phyloP scores from a whole-genome alignment of 2,888 invertebrate genomes.

The Spisula subtruncata region DNA sequence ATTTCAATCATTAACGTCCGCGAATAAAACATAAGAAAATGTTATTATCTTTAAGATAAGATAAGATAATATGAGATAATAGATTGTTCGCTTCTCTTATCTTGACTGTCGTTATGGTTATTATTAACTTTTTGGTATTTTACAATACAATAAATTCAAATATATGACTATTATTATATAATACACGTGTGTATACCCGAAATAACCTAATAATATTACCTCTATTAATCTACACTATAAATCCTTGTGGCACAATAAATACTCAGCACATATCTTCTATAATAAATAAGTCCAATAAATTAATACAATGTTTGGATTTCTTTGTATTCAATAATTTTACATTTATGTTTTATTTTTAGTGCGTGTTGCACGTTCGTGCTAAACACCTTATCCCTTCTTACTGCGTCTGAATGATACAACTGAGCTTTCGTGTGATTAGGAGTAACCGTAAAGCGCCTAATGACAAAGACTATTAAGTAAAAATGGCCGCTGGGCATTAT shows the following conservation, averaged over 20 bases:
- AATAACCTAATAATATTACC: not conserved
- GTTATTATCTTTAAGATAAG: too few species aligned
- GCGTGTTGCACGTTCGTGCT: not conserved
- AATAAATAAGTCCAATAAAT: not conserved
- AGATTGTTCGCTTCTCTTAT: too few species aligned
- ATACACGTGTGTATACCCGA: too few species aligned
- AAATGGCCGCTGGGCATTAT: conserved; percentile 42
- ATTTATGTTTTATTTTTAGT: not conserved
- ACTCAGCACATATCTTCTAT: conserved; percentile 4
- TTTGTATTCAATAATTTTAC: not conserved
- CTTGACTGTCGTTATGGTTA: too few species aligned
- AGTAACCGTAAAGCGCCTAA: conserved; percentile 31
- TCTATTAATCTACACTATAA: not conserved
- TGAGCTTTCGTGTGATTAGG: conserved; percentile 34
- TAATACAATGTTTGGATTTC: conserved; percentile 6
- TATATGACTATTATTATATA: too few species aligned
- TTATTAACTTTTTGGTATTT: too few species aligned
- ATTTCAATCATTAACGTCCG: too few species aligned
- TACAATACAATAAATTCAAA: too few species aligned
- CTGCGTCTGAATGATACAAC: not conserved
- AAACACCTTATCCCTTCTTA: not conserved
- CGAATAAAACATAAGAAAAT: too few species aligned
- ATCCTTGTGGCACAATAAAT: not conserved
- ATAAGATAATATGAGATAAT: too few species aligned
- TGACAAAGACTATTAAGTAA: conserved; percentile 6